Evolutionary conservation across 2,113 vertebrate genomes (phyloP).

Genomic region (Pyxicephalus adspersus): DNA sequence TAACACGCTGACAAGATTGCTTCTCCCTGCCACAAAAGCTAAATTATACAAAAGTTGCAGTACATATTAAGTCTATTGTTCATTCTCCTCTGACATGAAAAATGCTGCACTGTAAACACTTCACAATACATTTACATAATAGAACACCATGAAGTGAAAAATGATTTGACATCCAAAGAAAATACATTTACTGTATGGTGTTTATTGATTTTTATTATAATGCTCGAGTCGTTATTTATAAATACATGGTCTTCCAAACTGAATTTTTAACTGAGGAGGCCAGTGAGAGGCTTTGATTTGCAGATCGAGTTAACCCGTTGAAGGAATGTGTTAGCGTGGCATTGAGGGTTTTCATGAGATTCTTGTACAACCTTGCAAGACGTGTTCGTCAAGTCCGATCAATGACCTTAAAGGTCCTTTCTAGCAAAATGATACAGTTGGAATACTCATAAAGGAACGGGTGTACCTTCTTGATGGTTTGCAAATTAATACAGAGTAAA

Average conservation of each 20-base stretch:
- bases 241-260: slow-evolving; percentile 3
- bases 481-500: no score
- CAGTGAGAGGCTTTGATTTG: background rate
- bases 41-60: slow-evolving; percentile 54
- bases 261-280: slow-evolving; percentile 20
- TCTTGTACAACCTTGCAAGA: no score
- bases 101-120: slow-evolving; percentile 53
- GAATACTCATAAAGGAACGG: no score
- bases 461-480: no score
- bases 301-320: background rate
- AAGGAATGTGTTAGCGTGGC: background rate
- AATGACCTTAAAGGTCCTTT: no score
- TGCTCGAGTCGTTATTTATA: slow-evolving; percentile 48
- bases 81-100: slow-evolving; percentile 52
- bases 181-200: slow-evolving; percentile 48
- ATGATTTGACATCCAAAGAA: slow-evolving; percentile 54
- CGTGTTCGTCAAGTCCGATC: no score
- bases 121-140: slow-evolving; percentile 52
- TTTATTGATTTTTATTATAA: slow-evolving; percentile 54
- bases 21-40: slow-evolving; percentile 49
- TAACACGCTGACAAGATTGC: slow-evolving; percentile 53
- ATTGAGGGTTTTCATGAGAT: no score
- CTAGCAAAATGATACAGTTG: no score
- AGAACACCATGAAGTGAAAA: slow-evolving; percentile 49
- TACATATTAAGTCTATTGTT: slow-evolving; percentile 55